These are phyloP conservation scores for Aratinga solstitialis DNA, from an alignment of 2,797 vertebrate genomes.

Conservation along the genomic window DNA sequence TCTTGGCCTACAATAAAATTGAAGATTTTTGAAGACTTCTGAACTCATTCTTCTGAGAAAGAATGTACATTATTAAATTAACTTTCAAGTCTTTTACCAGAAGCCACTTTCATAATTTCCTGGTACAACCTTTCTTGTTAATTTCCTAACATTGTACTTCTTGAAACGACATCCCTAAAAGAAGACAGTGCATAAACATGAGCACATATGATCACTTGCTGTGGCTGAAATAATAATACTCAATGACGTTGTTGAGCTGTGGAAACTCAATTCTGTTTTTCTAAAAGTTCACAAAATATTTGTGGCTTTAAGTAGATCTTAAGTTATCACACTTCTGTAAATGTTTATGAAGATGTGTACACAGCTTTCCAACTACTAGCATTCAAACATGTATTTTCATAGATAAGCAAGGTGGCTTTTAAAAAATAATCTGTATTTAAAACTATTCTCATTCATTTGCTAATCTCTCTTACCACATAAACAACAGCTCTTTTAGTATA, in stretches of 20 bases:
- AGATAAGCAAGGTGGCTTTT: neutral
- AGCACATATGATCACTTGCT: neutral
- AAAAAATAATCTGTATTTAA: neutral
- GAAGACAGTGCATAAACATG: neutral
- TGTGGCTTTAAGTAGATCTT: neutral
- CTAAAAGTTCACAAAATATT: neutral
- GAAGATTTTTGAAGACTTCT: neutral
- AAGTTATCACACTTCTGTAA: neutral
- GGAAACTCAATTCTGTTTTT: neutral
- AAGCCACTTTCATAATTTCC: neutral
- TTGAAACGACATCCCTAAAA: neutral
- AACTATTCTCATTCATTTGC: neutral
- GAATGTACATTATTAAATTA: neutral
- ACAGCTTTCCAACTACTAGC: neutral
- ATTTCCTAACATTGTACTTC: neutral
- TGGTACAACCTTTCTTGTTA: neutral
- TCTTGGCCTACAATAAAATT: neutral
- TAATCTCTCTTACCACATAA: neutral
- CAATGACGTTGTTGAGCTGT: neutral
- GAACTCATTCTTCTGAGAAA: neutral
- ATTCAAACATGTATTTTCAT: neutral
- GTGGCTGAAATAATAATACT: neutral
- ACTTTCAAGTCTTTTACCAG: neutral
- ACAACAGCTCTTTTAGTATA: neutral
- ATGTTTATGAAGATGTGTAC: neutral